Conservation (phyloP, 2,113 vertebrate species). For the mouse (Mus musculus) region DNA sequence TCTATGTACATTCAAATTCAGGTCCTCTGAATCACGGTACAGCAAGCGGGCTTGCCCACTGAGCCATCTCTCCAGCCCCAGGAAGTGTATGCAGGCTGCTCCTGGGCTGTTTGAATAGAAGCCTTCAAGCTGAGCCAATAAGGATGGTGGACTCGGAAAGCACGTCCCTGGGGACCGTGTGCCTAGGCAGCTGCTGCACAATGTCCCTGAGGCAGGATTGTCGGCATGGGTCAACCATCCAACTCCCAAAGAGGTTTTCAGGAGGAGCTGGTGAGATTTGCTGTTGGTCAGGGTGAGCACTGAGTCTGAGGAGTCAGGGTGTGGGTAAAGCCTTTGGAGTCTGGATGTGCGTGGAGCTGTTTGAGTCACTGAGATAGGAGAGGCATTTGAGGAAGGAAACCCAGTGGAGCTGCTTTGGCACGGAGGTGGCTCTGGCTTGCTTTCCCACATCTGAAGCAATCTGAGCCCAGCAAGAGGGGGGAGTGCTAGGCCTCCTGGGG, state of each 20-base stretch:
- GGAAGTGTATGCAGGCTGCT: accelerated
- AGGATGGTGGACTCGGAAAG: not conserved
- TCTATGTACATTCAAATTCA: not conserved
- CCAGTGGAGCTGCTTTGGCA: not conserved
- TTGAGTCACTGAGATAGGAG: not conserved
- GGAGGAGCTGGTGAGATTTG: not conserved
- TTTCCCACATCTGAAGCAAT: not conserved
- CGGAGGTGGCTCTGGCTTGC: not conserved
- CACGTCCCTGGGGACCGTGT: too few species aligned
- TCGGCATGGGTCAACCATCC: too few species aligned
- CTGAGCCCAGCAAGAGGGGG: not conserved
- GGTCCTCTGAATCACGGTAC: not conserved
- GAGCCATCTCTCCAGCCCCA: not conserved
- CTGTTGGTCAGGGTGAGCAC: not conserved
- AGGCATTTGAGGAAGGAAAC: not conserved
- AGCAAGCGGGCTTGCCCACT: not conserved
- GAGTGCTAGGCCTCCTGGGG: too few species aligned
- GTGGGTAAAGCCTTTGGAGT: not conserved
- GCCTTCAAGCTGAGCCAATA: not conserved
- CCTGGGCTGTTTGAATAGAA: not conserved
- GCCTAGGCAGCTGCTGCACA: not conserved
- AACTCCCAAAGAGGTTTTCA: not conserved
- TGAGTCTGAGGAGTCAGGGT: not conserved
- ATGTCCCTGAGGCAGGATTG: not conserved
- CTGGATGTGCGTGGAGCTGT: not conserved